phyloP scores from a whole-genome alignment of 2,113 vertebrate species.

The Buteo buteo region DNA sequence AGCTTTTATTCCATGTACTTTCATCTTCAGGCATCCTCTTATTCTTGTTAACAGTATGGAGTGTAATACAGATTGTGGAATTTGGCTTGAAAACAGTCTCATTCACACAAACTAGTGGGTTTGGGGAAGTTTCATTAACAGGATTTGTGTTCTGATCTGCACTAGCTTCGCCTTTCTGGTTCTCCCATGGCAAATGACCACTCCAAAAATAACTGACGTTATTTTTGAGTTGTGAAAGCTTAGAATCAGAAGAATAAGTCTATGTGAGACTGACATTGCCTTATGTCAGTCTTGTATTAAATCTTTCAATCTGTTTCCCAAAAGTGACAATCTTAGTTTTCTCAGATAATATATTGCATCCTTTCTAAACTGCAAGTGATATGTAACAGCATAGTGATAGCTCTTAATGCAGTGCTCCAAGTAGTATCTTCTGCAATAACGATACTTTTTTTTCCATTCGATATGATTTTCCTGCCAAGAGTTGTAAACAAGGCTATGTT shows the following conservation, averaged over 20 bases:
- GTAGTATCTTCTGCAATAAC: background rate
- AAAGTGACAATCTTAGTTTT: background rate
- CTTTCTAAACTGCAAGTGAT: background rate
- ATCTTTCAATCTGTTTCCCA: background rate
- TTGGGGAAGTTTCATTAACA: background rate
- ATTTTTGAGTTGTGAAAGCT: constrained; percentile 7
- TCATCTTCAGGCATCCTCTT: background rate
- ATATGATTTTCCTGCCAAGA: background rate
- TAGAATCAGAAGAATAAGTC: background rate
- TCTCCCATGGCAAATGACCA: background rate
- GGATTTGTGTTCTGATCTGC: background rate
- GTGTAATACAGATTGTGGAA: background rate
- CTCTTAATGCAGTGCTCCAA: background rate
- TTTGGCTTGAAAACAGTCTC: background rate
- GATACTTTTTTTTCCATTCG: background rate
- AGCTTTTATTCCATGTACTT: background rate
- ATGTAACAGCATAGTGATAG: background rate
- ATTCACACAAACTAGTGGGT: background rate
- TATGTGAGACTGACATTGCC: background rate
- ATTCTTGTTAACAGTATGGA: background rate
- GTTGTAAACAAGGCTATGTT: background rate
- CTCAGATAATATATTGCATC: background rate
- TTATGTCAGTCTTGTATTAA: background rate
- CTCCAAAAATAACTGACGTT: background rate
- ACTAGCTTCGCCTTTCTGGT: background rate